These are phyloP conservation scores for Volucella bombylans DNA, from an alignment of 2,888 invertebrate species.

Conservation along the genomic window DNA sequence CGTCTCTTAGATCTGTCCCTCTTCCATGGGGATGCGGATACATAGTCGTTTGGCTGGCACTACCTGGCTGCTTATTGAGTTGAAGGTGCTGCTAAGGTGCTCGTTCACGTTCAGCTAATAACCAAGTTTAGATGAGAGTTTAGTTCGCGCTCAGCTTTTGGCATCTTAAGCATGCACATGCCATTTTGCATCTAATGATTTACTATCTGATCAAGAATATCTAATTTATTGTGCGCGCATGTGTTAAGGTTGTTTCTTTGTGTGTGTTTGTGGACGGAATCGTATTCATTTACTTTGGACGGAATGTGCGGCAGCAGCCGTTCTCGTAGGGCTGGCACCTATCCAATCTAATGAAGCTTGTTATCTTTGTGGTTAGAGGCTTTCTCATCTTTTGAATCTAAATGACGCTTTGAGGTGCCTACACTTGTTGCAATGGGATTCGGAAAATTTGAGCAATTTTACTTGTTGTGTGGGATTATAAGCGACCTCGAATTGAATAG, in stretches of 20 bases:
- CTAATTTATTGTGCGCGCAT: conserved; percentile 72
- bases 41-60: not conserved
- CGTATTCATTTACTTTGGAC: conserved; percentile 4
- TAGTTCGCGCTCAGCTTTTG: conserved; percentile 65
- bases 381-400: too few relatives aligned
- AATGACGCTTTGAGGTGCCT: too few relatives aligned
- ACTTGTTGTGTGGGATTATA: too few relatives aligned
- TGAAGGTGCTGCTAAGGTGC: conserved; percentile 13
- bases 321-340: not conserved
- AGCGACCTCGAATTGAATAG: too few relatives aligned
- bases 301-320: conserved; percentile 52
- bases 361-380: too few relatives aligned
- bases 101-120: conserved; percentile 68
- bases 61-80: not conserved
- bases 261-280: conserved; percentile 34
- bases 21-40: conserved; percentile 25
- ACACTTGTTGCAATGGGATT: too few relatives aligned
- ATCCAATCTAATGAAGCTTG: too few relatives aligned
- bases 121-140: conserved; percentile 67
- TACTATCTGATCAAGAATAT: conserved; percentile 74
- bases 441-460: too few relatives aligned
- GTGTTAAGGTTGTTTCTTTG: conserved; percentile 26
- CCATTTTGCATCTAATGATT: conserved; percentile 74
- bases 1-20: conserved; percentile 64
- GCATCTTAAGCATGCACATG: conserved; percentile 71